Evolutionary conservation across 1,140 invertebrate genomes (phyloP), one percentile per base, ranked within the genome.

Genomic region (Acromyrmex charruanus): DNA sequence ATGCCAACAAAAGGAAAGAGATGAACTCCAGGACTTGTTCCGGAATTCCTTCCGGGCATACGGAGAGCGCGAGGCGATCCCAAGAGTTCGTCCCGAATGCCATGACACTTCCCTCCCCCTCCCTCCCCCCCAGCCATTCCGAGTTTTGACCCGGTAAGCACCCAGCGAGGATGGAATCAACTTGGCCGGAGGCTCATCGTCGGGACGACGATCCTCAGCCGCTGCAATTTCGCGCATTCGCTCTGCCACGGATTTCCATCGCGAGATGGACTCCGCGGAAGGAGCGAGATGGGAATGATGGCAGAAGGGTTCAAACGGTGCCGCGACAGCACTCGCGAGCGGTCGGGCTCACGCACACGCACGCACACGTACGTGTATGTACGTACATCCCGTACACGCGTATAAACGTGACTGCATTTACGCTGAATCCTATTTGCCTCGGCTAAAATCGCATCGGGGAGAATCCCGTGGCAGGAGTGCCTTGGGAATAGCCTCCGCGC

Each of bases 381-480:
- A 14, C 35, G 10, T 25, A 28, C 53, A 44, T 59, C n/a, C 63
- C 16, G 14, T 49, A 16, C 12, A 16, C 53, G 35, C 16, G 44
- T 49, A 44, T 85, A 77, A 39, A 88, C 65, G 87, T 71, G 92
- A 88, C 86, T 88, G 88, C 88, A 86, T 90, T 92, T 92, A 87
- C 90, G 66, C 66, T 82, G 87, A 92, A 92, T 92, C 88, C 87
- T 88, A 92, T 92, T 92, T 91, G 87, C 87, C 74, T 49, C 51
- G 82, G 77, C 63, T 80, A 85, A 90, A 91, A 90, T 88, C 87
- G 91, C 87, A 90, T 91, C 77, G 86, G 74, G 61, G 87, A 69
- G 71, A 72, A 84, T 88, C 77, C 91, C 87, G 63, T 88, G 87
- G 75, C 82, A 77, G 77, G 75, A 85, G 85, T 90, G 82, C 86